Percentiles rank a stretch among this genome's conserved stretches.
These are phyloP conservation scores for Limnephilus marmoratus DNA, from an alignment of 2,888 invertebrate species.

Conservation along the genomic window DNA sequence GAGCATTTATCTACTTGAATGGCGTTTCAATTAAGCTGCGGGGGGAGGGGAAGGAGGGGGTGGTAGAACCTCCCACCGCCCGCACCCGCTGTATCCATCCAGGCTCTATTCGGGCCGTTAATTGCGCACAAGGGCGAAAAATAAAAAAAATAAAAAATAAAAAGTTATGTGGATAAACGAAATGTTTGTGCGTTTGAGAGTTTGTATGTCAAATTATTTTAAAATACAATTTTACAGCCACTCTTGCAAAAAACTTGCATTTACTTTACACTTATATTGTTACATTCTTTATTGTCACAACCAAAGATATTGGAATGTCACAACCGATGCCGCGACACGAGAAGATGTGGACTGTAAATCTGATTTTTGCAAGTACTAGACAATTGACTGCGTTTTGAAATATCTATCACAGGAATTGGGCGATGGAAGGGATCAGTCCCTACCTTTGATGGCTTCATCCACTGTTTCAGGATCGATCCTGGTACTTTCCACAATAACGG, in stretches of 20 bases:
- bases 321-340: too few species aligned
- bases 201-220: neutral
- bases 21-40: conserved; percentile 72
- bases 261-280: too few species aligned
- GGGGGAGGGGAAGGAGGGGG: conserved; percentile 52
- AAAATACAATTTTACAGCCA: neutral
- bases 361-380: too few species aligned
- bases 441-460: too few species aligned
- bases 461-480: too few species aligned
- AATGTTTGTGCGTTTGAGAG: neutral
- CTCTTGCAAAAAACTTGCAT: neutral
- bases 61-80: conserved; percentile 24
- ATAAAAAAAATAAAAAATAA: conserved; percentile 32
- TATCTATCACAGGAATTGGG: too few species aligned
- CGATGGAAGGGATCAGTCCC: too few species aligned
- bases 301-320: too few species aligned
- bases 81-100: conserved; percentile 38
- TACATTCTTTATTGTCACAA: too few species aligned
- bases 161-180: neutral
- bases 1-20: conserved; percentile 74
- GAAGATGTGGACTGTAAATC: too few species aligned
- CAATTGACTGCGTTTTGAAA: too few species aligned
- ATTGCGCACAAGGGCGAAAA: conserved; percentile 50
- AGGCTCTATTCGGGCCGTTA: conserved; percentile 49
- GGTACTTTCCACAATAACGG: too few species aligned